These are phyloP conservation scores for Nemotelus nigrinus DNA, from an alignment of 2,888 invertebrate species.

Conservation along the genomic window DNA sequence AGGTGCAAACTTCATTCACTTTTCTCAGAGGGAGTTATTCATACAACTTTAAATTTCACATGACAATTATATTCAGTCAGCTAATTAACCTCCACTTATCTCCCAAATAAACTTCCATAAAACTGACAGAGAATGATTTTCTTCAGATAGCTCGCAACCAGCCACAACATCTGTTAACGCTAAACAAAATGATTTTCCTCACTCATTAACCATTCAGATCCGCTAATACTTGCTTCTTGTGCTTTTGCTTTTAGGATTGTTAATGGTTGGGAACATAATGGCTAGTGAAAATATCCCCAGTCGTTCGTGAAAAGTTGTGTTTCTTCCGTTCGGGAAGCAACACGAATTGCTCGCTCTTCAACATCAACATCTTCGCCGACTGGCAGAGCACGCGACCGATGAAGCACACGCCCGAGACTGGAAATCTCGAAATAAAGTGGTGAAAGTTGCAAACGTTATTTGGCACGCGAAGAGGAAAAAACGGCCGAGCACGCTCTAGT, in stretches of 20 bases:
- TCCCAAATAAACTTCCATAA: too few relatives aligned
- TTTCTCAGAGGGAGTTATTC: too few relatives aligned
- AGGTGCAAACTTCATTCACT: too few relatives aligned
- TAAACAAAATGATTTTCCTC: background rate
- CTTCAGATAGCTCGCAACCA: too few relatives aligned
- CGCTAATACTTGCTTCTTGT: background rate
- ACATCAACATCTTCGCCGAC: conserved; percentile 1
- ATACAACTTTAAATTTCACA: too few relatives aligned
- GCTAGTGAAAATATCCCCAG: background rate
- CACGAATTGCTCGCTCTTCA: background rate
- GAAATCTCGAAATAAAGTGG: conserved; percentile 17
- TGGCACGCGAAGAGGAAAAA: conserved; percentile 19
- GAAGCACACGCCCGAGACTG: background rate
- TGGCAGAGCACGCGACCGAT: background rate
- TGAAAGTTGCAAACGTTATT: conserved; percentile 30
- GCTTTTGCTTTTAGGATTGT: background rate
- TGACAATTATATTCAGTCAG: too few relatives aligned
- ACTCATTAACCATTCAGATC: background rate
- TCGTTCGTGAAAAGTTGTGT: background rate
- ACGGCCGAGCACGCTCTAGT: background rate
- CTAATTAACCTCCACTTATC: too few relatives aligned
- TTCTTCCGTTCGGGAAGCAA: background rate
- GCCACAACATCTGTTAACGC: too few relatives aligned
- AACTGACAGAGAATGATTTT: too few relatives aligned
- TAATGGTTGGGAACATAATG: background rate